Evolutionary conservation across 2,797 vertebrate species (phyloP), one percentile per base, ranked within the genome.

Genomic region (Pseudopleuronectes americanus): DNA sequence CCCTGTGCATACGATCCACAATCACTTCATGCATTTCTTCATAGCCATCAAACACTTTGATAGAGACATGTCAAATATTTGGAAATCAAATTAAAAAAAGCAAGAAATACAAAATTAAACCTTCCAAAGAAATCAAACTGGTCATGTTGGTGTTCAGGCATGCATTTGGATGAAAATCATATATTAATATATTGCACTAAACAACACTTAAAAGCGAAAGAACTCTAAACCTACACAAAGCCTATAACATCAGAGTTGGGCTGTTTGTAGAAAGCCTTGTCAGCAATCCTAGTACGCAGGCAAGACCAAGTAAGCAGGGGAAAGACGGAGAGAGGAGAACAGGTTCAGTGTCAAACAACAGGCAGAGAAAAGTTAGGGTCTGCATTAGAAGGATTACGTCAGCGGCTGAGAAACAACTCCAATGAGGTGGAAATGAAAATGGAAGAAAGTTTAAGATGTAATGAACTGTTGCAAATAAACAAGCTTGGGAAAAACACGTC

Each of bases 201-300:
- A 74, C 64, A 59, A 84, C 59, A 64, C 70, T 66, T 80, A 72
- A 77, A 79, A 84, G 84, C 80, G 67, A 24, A 90, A 85, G 84
- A 88, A 64, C 65, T 74, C 86, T 91, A 94, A 92, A 99, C 98
- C 83, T 99, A 99, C 98, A 99, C 96, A 75, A 98, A 96, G 94
- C 97, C 97, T 95, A 99, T 97, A 92, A 96, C 92, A 88, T 98
- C 97, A 94, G 97, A 97, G 94, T 97, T 96, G 94, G 97, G 96
- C 93, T 99, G 97, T 95, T 98, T 96, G 97, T 98, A 99, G 97
- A 99, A 99, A 92, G 96, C 96, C 96, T 98, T 97, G 96, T 99
- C 98, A 95, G 96, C 96, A 90, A 98, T 98, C 96, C 98, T 99
- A 95, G 90, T 80, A 72, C 38, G 81, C 89, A 92, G 90, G 89